These are phyloP conservation scores for Chymomyza costata DNA, from an alignment of 1,140 invertebrate species.

Conservation along the genomic window DNA sequence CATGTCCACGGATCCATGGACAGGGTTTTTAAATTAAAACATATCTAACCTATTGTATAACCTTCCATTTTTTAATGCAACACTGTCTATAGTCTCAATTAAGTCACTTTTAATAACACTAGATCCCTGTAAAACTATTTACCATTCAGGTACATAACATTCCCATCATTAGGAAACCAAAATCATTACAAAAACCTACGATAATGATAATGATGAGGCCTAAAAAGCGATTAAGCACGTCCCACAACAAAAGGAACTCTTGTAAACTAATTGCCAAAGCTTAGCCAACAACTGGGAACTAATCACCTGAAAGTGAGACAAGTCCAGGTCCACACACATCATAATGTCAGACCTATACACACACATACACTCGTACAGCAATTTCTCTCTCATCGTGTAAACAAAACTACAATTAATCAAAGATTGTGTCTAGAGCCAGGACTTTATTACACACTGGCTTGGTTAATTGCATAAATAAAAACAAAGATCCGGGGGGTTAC, in stretches of 20 bases:
- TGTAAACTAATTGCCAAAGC: slow-evolving; percentile 49
- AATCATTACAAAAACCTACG: no score
- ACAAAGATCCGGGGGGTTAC: slow-evolving; percentile 10
- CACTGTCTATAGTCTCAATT: no score
- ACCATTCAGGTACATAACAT: no score
- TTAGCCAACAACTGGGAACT: slow-evolving; percentile 30
- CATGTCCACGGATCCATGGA: no score
- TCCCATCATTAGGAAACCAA: no score
- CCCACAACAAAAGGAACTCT: slow-evolving; percentile 12
- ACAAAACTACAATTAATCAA: slow-evolving; percentile 73
- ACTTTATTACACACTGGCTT: slow-evolving; percentile 66
- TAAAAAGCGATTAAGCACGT: slow-evolving; percentile 41
- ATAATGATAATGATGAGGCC: slow-evolving; percentile 51
- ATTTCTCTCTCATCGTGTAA: slow-evolving; percentile 48
- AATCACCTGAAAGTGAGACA: slow-evolving; percentile 41
- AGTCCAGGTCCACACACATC: not conserved
- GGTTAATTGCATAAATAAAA: slow-evolving; percentile 72
- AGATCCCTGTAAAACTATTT: no score
- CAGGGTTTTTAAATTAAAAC: no score
- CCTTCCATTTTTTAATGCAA: no score
- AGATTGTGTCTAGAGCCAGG: slow-evolving; percentile 57
- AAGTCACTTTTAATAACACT: no score
- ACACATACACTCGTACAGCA: slow-evolving; percentile 6
- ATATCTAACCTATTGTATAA: no score
- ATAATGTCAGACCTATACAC: slow-evolving; percentile 1